phyloP scores from a whole-genome alignment of 2,888 invertebrate genomes.

The Callyntrura sp. region DNA sequence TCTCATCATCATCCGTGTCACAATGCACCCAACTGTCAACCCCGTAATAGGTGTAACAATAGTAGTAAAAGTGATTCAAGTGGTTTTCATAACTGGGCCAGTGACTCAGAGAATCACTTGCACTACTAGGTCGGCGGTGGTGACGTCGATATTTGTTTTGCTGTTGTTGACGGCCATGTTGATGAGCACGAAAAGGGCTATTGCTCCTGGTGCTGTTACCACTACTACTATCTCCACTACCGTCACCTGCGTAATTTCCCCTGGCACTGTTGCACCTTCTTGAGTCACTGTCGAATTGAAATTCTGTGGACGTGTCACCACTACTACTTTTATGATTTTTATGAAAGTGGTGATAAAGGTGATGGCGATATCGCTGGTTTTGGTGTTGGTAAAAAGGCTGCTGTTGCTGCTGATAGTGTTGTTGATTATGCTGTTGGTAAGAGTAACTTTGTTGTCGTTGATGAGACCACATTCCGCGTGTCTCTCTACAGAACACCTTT shows the following conservation, averaged over 20 bases:
- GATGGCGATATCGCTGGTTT: conserved; percentile 49
- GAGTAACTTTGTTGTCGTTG: conserved; percentile 67
- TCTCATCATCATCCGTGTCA: conserved; percentile 77
- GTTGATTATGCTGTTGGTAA: conserved; percentile 58
- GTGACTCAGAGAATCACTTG: conserved; percentile 60
- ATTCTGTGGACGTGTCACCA: conserved; percentile 49
- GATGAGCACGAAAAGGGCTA: conserved; percentile 27
- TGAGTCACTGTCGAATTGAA: conserved; percentile 61
- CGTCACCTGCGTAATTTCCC: conserved; percentile 51
- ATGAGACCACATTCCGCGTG: conserved; percentile 72
- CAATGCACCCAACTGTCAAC: conserved; percentile 79
- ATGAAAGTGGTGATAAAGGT: conserved; percentile 50
- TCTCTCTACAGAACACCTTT: conserved; percentile 17
- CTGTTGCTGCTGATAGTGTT: conserved; percentile 24
- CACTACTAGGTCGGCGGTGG: conserved; percentile 6
- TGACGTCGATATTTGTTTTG: conserved; percentile 23
- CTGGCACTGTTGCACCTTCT: conserved; percentile 55
- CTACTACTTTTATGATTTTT: conserved; percentile 45
- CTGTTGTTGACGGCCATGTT: conserved; percentile 8
- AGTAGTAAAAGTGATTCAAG: conserved; percentile 77
- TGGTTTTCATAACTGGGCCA: conserved; percentile 76
- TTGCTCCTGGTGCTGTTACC: conserved; percentile 10
- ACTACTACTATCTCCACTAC: neutral
- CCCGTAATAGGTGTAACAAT: conserved; percentile 74
- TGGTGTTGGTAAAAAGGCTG: conserved; percentile 29